These are phyloP conservation scores for Tipula helvola DNA, from an alignment of 2,888 invertebrate species.

Conservation along the genomic window DNA sequence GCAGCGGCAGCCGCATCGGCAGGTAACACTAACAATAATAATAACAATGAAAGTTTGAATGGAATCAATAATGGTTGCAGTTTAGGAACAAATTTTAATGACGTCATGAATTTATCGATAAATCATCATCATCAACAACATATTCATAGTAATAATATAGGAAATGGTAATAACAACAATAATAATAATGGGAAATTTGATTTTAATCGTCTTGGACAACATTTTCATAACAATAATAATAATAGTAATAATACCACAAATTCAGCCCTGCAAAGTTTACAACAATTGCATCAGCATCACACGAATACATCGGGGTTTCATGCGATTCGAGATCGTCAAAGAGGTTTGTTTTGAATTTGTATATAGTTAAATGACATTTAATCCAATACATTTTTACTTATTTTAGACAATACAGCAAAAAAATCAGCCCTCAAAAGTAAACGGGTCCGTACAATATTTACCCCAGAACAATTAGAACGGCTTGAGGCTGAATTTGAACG, in stretches of 20 bases:
- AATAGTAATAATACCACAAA: conserved; percentile 15
- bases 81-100: conserved; percentile 23
- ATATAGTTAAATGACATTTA: no score
- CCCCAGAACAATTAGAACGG: conserved; percentile 87
- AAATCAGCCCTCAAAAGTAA: conserved; percentile 51
- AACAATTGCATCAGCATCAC: conserved; percentile 35
- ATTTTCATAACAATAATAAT: conserved; percentile 8
- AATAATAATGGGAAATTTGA: not conserved
- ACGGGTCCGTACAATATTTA: conserved; percentile 90
- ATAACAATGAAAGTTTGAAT: not conserved
- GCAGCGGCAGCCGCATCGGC: not conserved
- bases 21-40: not conserved
- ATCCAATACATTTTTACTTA: not conserved
- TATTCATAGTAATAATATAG: conserved; percentile 19
- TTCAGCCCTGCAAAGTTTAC: conserved; percentile 34
- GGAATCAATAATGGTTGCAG: conserved; percentile 23
- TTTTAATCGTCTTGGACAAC: conserved; percentile 11
- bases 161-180: conserved; percentile 15
- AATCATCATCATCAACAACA: conserved; percentile 21
- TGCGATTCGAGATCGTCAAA: not conserved
- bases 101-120: conserved; percentile 35
- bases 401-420: conserved; percentile 32
- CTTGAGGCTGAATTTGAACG: conserved; percentile 90
- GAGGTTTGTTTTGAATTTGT: not conserved
- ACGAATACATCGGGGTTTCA: conserved; percentile 25